Percentiles rank a stretch among this genome's conserved stretches.
Conservation (phyloP, 1,140 invertebrate species). For the Aphelenchoides avenae region DNA sequence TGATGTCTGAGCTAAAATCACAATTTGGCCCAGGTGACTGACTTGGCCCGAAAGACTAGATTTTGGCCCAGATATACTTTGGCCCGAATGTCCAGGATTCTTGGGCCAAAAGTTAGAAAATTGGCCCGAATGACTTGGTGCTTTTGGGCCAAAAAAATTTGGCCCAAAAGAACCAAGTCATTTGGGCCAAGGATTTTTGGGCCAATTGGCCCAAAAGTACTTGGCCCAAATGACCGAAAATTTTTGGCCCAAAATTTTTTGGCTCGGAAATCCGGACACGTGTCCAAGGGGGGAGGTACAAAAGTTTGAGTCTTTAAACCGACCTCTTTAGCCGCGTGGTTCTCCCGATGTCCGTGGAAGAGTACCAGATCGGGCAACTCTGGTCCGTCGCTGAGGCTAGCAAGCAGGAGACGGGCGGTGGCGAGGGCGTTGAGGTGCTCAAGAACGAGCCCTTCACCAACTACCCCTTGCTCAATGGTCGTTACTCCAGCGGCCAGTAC, state of each 20-base stretch:
- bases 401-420: slow-evolving; percentile 98
- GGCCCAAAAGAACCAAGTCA: too few relatives aligned
- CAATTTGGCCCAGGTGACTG: too few relatives aligned
- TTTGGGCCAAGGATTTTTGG: neutral
- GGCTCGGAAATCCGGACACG: too few relatives aligned
- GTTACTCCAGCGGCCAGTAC: slow-evolving; percentile 90
- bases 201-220: neutral
- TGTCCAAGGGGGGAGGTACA: neutral
- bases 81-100: too few relatives aligned
- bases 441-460: slow-evolving; percentile 91
- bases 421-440: slow-evolving; percentile 95
- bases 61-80: too few relatives aligned
- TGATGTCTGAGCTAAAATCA: too few relatives aligned
- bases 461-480: slow-evolving; percentile 78
- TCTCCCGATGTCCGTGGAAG: slow-evolving; percentile 57
- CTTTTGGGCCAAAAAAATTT: too few relatives aligned
- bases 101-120: too few relatives aligned
- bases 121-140: too few relatives aligned
- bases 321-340: slow-evolving; percentile 49
- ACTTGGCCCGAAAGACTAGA: too few relatives aligned
- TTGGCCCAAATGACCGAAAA: too few relatives aligned
- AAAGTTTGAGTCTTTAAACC: neutral
- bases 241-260: too few relatives aligned
- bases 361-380: slow-evolving; percentile 72
- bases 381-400: slow-evolving; percentile 96